These are phyloP conservation scores for Phthorimaea operculella DNA, from an alignment of 1,140 invertebrate genomes.

Conservation along the genomic window DNA sequence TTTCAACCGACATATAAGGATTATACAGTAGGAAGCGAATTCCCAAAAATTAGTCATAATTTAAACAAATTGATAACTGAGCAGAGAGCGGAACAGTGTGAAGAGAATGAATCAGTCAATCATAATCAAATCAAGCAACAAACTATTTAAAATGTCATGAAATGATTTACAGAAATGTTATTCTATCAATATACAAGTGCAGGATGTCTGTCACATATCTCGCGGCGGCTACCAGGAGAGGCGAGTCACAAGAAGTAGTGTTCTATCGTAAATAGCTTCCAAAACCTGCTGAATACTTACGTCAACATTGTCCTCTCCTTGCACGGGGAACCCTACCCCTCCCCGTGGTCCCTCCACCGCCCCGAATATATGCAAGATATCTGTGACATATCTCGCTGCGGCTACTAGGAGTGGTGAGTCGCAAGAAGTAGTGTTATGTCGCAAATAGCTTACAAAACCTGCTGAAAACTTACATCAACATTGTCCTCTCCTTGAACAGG, in stretches of 20 bases:
- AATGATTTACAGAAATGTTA: no score
- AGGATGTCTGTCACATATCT: constrained; percentile 89
- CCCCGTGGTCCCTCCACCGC: constrained; percentile 76
- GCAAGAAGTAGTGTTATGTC: no score
- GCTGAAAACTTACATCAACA: constrained; percentile 66
- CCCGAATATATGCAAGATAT: constrained; percentile 91
- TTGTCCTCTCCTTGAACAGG: constrained; percentile 67
- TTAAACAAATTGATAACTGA: no score
- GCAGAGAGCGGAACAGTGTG: no score
- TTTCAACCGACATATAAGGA: no score
- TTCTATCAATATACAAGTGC: no score
- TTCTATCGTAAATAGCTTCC: no score
- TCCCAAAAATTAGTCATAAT: no score
- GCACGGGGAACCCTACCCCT: constrained; percentile 83
- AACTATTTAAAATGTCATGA: no score
- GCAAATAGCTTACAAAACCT: not conserved
- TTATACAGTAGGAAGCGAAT: no score
- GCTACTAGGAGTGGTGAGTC: constrained; percentile 73
- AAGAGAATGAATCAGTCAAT: no score
- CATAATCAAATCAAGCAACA: no score
- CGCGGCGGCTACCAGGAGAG: constrained; percentile 76
- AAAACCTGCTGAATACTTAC: constrained; percentile 53
- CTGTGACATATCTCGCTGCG: constrained; percentile 85
- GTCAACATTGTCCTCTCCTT: constrained; percentile 55
- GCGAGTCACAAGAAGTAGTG: constrained; percentile 58